A percentile compares a stretch with the other conserved stretches of the same genome.
These are phyloP conservation scores for Dromiciops gliroides DNA, from an alignment of 2,113 vertebrate genomes.

Conservation along the genomic window DNA sequence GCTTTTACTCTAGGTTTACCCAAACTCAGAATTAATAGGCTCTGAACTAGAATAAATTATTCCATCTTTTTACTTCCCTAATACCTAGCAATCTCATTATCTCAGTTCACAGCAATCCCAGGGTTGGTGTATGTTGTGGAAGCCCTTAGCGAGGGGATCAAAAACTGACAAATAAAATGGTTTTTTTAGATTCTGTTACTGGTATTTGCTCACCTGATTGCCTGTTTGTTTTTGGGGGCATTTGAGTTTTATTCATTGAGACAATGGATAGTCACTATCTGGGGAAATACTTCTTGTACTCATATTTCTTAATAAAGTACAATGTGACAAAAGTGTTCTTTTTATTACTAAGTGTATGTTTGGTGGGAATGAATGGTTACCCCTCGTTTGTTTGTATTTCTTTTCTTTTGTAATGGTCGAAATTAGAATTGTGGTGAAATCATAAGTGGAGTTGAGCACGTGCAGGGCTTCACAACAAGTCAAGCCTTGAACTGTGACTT, in stretches of 20 bases:
- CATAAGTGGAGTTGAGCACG: conserved; percentile 6
- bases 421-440: neutral
- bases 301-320: neutral
- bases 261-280: neutral
- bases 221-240: neutral
- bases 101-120: conserved; percentile 8
- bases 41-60: neutral
- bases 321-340: neutral
- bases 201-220: neutral
- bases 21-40: conserved; percentile 11
- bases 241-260: neutral
- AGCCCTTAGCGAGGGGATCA: conserved; percentile 23
- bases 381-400: neutral
- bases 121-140: neutral
- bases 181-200: conserved; percentile 1
- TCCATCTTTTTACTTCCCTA: conserved; percentile 47
- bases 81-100: conserved; percentile 17
- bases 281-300: neutral
- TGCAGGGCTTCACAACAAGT: neutral
- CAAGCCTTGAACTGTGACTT: neutral
- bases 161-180: conserved; percentile 7
- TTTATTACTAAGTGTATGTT: neutral
- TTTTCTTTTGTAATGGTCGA: neutral
- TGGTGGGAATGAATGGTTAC: neutral
- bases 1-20: neutral